Conservation (phyloP, 1,140 invertebrate species). For the Muscidifurax raptorellus region DNA sequence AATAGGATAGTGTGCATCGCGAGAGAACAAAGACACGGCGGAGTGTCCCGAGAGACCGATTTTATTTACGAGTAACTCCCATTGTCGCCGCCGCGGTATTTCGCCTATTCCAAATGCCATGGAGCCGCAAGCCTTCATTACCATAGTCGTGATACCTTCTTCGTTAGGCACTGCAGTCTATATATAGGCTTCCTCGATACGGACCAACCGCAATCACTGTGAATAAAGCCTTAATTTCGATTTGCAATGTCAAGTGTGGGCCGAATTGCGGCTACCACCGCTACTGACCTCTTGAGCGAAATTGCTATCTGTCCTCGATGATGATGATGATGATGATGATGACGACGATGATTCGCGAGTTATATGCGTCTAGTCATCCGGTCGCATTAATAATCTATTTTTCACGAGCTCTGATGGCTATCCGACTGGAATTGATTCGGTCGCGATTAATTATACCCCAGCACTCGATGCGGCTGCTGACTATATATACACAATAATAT, state of each 20-base stretch:
- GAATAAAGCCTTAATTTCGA: constrained; percentile 1
- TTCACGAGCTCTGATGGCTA: neutral
- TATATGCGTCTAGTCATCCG: neutral
- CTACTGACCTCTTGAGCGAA: neutral
- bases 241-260: neutral
- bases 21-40: too few species aligned
- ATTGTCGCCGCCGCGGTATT: neutral
- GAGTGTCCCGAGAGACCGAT: neutral
- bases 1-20: too few species aligned
- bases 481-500: too few species aligned
- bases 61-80: neutral
- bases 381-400: neutral
- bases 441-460: neutral
- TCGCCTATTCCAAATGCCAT: too few species aligned
- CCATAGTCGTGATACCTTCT: constrained; percentile 1
- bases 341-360: neutral
- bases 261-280: neutral
- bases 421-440: neutral
- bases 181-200: neutral
- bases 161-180: neutral
- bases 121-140: constrained; percentile 8
- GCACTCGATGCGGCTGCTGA: too few species aligned
- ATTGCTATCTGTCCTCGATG: neutral
- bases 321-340: too few species aligned
- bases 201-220: neutral